Percentiles rank a stretch among this genome's conserved stretches.
These are phyloP conservation scores for Festucalex cinctus DNA, from an alignment of 2,113 vertebrate genomes.

Conservation along the genomic window DNA sequence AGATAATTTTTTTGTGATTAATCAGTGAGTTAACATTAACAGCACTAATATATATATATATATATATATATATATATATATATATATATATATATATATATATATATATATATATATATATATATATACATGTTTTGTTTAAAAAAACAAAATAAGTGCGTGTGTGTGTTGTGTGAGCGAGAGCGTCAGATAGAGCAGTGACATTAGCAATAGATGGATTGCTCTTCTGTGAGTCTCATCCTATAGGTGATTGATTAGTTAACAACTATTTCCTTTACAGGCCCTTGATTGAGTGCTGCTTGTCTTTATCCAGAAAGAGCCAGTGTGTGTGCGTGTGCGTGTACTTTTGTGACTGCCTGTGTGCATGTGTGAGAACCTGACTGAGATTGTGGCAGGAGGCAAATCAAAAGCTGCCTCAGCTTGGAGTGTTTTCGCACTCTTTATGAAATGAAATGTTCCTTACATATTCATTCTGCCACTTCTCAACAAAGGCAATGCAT, in stretches of 20 bases:
- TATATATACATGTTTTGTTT: too few relatives aligned
- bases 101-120: too few relatives aligned
- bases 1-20: too few relatives aligned
- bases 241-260: constrained; percentile 61
- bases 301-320: constrained; percentile 44
- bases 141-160: too few relatives aligned
- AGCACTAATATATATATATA: too few relatives aligned
- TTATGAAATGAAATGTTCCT: constrained; percentile 74
- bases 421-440: constrained; percentile 70
- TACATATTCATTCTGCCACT: constrained; percentile 75
- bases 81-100: too few relatives aligned
- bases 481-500: constrained; percentile 66
- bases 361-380: constrained; percentile 18
- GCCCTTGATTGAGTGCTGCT: constrained; percentile 57
- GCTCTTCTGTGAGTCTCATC: constrained; percentile 38
- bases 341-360: constrained; percentile 27
- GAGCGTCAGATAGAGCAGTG: constrained; percentile 15
- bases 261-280: constrained; percentile 58
- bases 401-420: constrained; percentile 60
- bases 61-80: too few relatives aligned
- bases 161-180: too few relatives aligned
- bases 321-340: constrained; percentile 31
- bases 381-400: constrained; percentile 29
- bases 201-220: constrained; percentile 52
- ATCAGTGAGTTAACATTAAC: too few relatives aligned